Base-by-base conservation (phyloP, 2,888 invertebrate species). In the Dasysyrphus albostriatus region DNA sequence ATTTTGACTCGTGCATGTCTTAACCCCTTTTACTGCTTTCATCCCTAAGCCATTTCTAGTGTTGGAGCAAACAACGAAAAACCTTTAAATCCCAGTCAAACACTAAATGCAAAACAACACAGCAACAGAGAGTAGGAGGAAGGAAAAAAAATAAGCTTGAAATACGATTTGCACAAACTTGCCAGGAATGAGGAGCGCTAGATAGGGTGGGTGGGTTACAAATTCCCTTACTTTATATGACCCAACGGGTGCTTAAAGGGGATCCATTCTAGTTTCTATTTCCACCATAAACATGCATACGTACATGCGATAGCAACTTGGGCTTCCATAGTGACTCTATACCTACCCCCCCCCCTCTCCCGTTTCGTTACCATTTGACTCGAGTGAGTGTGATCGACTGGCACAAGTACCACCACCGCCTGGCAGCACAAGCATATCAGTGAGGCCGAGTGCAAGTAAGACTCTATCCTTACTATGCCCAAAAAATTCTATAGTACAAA, bases 61-160 rank as follows among this genome's bases (percentile, higher is more conserved):
- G 58, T 76, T 58, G 58, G 70, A 70, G 70, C 65, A 81, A 77
- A 81, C 73, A 81, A 77, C 73, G 56, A 73, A 59, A 84, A 67
- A 61, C 67, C 74, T 75, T 67, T 59, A 80, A 74, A 78, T 77
- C 74, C 70, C 65, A 78, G 69, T 75, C 78, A 75, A 87, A 75
- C 65, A 75, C 75, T 79, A 87, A 87, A 82, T 78, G 78, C 78
- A 78, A 82, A 82, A 83, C 82, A 87, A 78, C 63, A 65, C 78
- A 78, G 47, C 37, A 74, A 32, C 56, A 42, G 44, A 42, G 44
- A 47, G 59, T 19, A 44, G 69, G 56, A 72, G 14, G n/a, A n/a
- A 24, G 10, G n/a, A 12, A 56, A 54, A 32, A 56, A 12, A 70
- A 37, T 4, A 12, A 44, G 34, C 42, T 42, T 58, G 19, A 72